Base-by-base conservation (phyloP, 2,797 vertebrate species). In the Dicrostonyx torquatus region DNA sequence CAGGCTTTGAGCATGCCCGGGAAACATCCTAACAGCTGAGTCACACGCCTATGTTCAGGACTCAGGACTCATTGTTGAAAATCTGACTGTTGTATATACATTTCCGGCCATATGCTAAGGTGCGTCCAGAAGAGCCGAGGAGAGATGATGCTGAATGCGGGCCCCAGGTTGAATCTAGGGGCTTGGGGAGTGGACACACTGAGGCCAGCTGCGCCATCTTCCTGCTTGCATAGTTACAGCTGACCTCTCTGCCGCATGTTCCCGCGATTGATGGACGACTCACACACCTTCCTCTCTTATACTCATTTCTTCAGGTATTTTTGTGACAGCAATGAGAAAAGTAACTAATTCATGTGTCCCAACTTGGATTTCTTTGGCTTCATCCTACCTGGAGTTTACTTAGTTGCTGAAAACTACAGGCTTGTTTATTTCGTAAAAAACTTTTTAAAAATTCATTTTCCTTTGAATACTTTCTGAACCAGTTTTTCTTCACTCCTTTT, bases 341-440 rank as follows among this genome's bases (percentile, higher is more conserved):
- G 82, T 6, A 48, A 31, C 37, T 8, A 64, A 66, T 8, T 48
- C 60, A 60, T 20, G 15, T 82, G 37, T 70, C 53, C 82, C 37
- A 12, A 55, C 22, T 31, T 72, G 48, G 34, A 40, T 87, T 78
- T 87, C 87, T 60, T 87, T 92, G 37, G 79, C 48, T 77, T 86
- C 88, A 77, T 66, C 40, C 53, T 72, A 29, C 72, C 70, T 68
- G 79, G 37, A 22, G 11, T 94, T 91, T 58, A 31, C 68, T 77
- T 31, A 48, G 9, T 3, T 86, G 84, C 17, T 75, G 55, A 20
- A 55, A 76, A 60, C 60, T 80, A 11, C 55, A 93, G 15, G 43
- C 76, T 95, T 78, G 43, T 17, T 22, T 76, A 29, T 89, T 96
- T 58, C 89, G 75, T 43, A 89, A 87, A 91, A 91, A 34, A 77